Percentiles rank a stretch among this genome's conserved stretches.
phyloP scores from a whole-genome alignment of 2,797 vertebrate species.

The Sebastes goodei region DNA sequence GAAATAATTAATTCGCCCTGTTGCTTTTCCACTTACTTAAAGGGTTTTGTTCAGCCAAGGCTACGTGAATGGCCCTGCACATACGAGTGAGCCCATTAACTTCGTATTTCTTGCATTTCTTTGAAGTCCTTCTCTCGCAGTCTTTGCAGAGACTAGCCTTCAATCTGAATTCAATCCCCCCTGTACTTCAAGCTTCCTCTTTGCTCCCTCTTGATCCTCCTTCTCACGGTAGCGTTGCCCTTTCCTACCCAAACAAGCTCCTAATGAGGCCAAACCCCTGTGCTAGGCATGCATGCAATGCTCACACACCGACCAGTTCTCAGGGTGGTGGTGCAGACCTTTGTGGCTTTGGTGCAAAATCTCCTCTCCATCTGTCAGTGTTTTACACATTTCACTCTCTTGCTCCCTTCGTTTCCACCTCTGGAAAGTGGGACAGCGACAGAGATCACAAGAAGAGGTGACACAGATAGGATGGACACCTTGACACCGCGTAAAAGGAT shows the following conservation, averaged over 20 bases:
- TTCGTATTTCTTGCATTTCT: slow-evolving; percentile 61
- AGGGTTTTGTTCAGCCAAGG: slow-evolving; percentile 38
- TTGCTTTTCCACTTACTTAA: slow-evolving; percentile 24
- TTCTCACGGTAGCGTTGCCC: slow-evolving; percentile 53
- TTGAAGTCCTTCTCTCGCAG: slow-evolving; percentile 61
- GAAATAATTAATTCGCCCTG: slow-evolving; percentile 3
- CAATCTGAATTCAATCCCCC: slow-evolving; percentile 65
- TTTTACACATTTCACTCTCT: slow-evolving; percentile 32
- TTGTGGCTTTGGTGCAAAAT: slow-evolving; percentile 36
- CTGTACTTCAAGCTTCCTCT: slow-evolving; percentile 62
- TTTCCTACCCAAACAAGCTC: slow-evolving; percentile 60
- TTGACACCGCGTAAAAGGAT: slow-evolving; percentile 14
- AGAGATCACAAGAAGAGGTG: slow-evolving; percentile 40
- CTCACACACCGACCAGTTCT: slow-evolving; percentile 10
- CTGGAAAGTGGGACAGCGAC: slow-evolving; percentile 41
- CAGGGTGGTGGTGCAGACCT: slow-evolving; percentile 14
- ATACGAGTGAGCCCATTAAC: slow-evolving; percentile 61
- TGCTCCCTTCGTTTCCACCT: slow-evolving; percentile 34
- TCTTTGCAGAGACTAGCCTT: slow-evolving; percentile 64
- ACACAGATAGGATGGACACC: slow-evolving; percentile 46
- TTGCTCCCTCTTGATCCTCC: slow-evolving; percentile 69
- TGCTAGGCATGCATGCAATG: slow-evolving; percentile 1
- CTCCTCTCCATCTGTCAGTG: slow-evolving; percentile 46
- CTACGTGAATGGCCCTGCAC: slow-evolving; percentile 30
- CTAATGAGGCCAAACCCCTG: slow-evolving; percentile 70